Conservation (phyloP, 2,797 vertebrate species). For the Capromys pilorides region DNA sequence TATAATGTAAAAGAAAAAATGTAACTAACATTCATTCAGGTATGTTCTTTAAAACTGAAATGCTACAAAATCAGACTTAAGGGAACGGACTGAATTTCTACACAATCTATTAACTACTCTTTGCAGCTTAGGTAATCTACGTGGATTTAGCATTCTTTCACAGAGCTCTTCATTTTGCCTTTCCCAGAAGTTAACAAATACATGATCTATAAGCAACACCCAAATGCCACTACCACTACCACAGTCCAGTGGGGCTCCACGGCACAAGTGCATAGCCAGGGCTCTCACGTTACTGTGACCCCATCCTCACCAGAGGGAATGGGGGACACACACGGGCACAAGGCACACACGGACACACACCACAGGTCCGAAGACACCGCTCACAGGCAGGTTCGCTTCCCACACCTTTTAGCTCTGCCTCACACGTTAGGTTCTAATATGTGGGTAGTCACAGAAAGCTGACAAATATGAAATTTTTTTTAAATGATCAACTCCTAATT, state of each 20-base stretch:
- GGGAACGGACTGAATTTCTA: constrained; percentile 15
- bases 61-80: constrained; percentile 2
- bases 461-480: constrained; percentile 32
- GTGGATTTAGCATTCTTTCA: background rate
- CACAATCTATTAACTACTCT: constrained; percentile 17
- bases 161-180: background rate
- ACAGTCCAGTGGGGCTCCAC: background rate
- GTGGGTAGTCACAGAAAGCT: constrained; percentile 24
- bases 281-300: background rate
- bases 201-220: constrained; percentile 23
- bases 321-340: background rate
- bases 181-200: constrained; percentile 41
- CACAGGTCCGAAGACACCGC: background rate
- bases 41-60: constrained; percentile 45
- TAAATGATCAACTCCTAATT: constrained; percentile 50
- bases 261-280: constrained; percentile 2
- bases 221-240: background rate
- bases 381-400: background rate
- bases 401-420: background rate
- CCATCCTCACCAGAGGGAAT: constrained; percentile 9
- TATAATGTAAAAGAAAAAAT: background rate
- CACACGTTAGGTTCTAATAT: background rate
- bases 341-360: background rate
- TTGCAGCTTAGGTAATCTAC: background rate
- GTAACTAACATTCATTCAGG: background rate